Evolutionary conservation across 2,888 invertebrate species (phyloP).

Genomic region (Euplexia lucipara): DNA sequence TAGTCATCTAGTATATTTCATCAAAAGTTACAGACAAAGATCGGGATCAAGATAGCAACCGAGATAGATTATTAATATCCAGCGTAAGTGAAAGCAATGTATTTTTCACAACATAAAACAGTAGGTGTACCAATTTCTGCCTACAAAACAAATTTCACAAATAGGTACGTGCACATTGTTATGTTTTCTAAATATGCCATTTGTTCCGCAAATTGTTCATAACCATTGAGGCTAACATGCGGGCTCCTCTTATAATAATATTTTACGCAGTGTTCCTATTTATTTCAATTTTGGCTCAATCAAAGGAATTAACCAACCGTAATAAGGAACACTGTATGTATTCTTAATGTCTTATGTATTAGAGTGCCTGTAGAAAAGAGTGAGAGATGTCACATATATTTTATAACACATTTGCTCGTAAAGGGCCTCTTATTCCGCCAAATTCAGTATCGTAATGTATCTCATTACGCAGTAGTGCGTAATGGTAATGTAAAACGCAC

Average conservation of each 20-base stretch:
- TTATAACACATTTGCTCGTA: too few species aligned
- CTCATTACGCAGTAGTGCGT: too few species aligned
- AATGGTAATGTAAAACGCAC: too few species aligned
- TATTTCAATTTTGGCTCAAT: constrained; percentile 1
- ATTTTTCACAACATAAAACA: background rate
- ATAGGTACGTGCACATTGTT: background rate
- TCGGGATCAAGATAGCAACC: too few species aligned
- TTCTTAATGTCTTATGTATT: background rate
- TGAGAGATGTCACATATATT: too few species aligned
- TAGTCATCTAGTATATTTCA: too few species aligned
- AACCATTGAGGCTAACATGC: constrained; percentile 12
- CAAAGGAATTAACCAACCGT: background rate
- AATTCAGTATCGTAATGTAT: too few species aligned
- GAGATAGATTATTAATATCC: too few species aligned
- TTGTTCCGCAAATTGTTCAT: constrained; percentile 9
- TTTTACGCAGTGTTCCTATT: constrained; percentile 6
- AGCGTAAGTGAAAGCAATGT: background rate
- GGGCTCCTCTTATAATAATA: background rate
- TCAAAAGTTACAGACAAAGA: too few species aligned
- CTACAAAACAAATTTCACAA: constrained; percentile 16
- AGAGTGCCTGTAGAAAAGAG: too few species aligned
- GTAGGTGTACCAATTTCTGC: constrained; percentile 21
- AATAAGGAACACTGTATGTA: constrained; percentile 17
- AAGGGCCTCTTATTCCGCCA: too few species aligned
- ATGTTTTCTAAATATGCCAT: constrained; percentile 10